A percentile compares a stretch with the other conserved stretches of the same genome.
Conservation (phyloP, 92 coral and sea anemone species). For the Bergia sp. region DNA sequence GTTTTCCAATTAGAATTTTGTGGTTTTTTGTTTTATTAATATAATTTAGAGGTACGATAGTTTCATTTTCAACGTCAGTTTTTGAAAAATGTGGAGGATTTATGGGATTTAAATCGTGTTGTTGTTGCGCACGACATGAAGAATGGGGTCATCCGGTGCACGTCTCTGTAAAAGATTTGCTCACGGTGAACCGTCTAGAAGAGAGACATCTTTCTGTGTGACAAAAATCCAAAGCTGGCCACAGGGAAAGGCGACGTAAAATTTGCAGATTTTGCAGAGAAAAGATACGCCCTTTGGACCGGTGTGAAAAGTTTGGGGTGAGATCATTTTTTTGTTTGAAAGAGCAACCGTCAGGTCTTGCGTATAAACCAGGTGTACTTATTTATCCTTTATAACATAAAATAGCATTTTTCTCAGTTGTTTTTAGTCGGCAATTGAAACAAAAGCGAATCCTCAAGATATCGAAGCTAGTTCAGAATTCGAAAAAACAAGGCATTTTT, state of each 20-base stretch:
- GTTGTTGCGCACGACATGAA: conserved; percentile 49
- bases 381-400: too few relatives aligned
- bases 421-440: too few relatives aligned
- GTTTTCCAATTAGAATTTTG: background rate
- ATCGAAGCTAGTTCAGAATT: too few relatives aligned
- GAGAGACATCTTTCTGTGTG: conserved; percentile 38
- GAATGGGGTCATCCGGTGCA: conserved; percentile 21
- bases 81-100: too few relatives aligned
- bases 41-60: background rate
- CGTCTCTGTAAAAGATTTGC: conserved; percentile 12
- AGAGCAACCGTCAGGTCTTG: too few relatives aligned
- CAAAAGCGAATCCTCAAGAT: too few relatives aligned
- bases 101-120: conserved; percentile 37
- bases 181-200: conserved; percentile 21
- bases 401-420: too few relatives aligned
- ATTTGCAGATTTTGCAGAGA: conserved; percentile 23
- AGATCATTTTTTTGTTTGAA: too few relatives aligned
- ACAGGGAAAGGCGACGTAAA: conserved; percentile 41
- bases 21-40: background rate
- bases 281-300: conserved; percentile 27
- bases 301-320: conserved; percentile 11
- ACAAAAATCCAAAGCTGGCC: conserved; percentile 15
- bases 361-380: too few relatives aligned
- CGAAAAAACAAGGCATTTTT: too few relatives aligned
- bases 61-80: too few relatives aligned